phyloP scores from a whole-genome alignment of 2,113 vertebrate species.

The Ptilonorhynchus violaceus region DNA sequence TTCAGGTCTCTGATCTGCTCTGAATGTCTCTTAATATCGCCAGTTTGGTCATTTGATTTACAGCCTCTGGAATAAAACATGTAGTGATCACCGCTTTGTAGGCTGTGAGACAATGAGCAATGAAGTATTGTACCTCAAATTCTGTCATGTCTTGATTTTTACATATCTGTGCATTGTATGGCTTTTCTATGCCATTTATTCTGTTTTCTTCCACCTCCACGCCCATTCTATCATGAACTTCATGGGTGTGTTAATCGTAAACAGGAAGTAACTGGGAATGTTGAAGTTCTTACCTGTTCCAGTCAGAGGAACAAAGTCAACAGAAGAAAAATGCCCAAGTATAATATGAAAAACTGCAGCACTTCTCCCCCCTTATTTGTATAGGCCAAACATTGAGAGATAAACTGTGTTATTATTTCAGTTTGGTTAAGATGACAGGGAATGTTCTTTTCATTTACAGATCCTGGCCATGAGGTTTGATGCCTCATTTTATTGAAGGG shows the following conservation, averaged over 20 bases:
- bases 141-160: neutral
- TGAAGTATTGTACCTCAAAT: neutral
- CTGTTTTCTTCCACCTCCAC: neutral
- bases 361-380: neutral
- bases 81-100: neutral
- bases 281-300: neutral
- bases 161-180: neutral
- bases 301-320: neutral
- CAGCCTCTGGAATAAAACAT: neutral
- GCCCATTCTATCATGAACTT: neutral
- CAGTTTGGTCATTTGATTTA: neutral
- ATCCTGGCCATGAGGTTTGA: constrained; percentile 99
- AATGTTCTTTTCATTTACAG: constrained; percentile 64
- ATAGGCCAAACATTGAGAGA: neutral
- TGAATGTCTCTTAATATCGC: neutral
- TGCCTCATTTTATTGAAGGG: constrained; percentile 98
- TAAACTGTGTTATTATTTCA: neutral
- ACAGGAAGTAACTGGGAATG: neutral
- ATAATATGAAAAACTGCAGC: neutral
- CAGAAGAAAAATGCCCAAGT: neutral
- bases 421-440: neutral
- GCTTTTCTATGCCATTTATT: neutral
- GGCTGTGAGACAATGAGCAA: neutral
- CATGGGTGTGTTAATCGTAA: neutral
- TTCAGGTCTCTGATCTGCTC: neutral